Evolutionary conservation across 1,140 invertebrate species (phyloP), one percentile per base, ranked within the genome.

Genomic region (Polyergus mexicanus): DNA sequence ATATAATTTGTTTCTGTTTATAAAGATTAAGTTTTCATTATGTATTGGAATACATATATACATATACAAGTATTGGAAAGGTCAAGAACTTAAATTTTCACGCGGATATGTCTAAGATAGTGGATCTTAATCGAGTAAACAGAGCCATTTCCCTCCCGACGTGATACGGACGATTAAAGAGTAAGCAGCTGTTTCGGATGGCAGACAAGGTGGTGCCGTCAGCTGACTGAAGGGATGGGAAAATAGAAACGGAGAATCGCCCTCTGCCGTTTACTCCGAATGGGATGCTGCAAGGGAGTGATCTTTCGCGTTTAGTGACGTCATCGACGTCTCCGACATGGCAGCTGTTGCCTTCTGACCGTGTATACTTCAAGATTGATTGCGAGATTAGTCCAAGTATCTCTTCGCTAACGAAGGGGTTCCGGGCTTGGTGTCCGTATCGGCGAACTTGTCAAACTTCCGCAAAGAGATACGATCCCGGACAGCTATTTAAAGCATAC

Each of bases 341-440:
- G 89, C 89, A 91, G 89, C 89, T 91, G 89, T 90, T 90, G 76
- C 80, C 87, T 80, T 86, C 69, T 88, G 71, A 72, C 84, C 47
- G 60, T 81, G 72, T 62, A 88, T 88, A 65, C 51, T 89, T 69
- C 56, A 91, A 91, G 90, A 91, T 91, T 89, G 90, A 91, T 91
- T 85, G 89, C 85, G 35, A 89, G 90, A 91, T 91, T 91, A 91
- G 76, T 91, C 80, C 54, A 69, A 90, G 87, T 51, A 86, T 86
- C 80, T 86, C 80, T 77, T 54, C 54, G 66, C 66, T 63, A 78
- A 47, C 65, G 89, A 90, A 90, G 74, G 84, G 89, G 76, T 75
- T 88, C 68, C 19, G 32, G 22, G 51, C 11, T 76, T 60, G 47
- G 47, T 86, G 69, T 89, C 87, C 81, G 56, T 58, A 76, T 54